phyloP scores from a whole-genome alignment of 2,113 vertebrate species.

The Eurystomus gularis region DNA sequence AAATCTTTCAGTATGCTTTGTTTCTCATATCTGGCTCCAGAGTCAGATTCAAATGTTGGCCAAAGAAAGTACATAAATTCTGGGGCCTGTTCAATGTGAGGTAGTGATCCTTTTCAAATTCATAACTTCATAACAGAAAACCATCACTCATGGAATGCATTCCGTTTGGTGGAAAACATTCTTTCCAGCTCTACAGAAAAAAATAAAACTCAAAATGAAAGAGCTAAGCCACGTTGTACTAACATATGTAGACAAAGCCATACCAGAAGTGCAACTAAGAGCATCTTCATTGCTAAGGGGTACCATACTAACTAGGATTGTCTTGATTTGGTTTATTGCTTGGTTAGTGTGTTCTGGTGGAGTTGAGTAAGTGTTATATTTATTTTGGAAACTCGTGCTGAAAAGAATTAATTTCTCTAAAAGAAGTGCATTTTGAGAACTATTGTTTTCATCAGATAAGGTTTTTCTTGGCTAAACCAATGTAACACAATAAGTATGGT shows the following conservation, averaged over 20 bases:
- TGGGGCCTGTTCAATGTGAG: slow-evolving; percentile 30
- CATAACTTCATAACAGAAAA: slow-evolving; percentile 20
- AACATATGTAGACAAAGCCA: background rate
- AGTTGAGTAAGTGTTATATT: slow-evolving; percentile 19
- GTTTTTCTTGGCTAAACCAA: slow-evolving; percentile 29
- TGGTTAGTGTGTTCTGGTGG: background rate
- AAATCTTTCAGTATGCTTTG: slow-evolving; percentile 13
- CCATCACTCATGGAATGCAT: slow-evolving; percentile 3
- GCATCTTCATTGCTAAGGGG: background rate
- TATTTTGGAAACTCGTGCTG: slow-evolving; percentile 2
- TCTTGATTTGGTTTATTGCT: background rate
- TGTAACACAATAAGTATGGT: background rate
- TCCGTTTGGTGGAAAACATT: slow-evolving; percentile 21
- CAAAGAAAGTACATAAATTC: slow-evolving; percentile 65
- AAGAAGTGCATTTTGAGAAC: background rate
- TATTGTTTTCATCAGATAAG: slow-evolving; percentile 28
- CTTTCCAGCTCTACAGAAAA: background rate
- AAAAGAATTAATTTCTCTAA: slow-evolving; percentile 9
- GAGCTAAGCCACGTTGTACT: background rate
- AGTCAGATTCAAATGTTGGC: slow-evolving; percentile 3
- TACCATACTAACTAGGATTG: background rate
- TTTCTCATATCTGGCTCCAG: slow-evolving; percentile 27
- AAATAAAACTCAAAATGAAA: background rate
- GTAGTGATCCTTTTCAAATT: slow-evolving; percentile 39
- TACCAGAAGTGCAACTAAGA: background rate